Evolutionary conservation across 2,113 vertebrate species (phyloP), one percentile per base, ranked within the genome.

Genomic region (rabbit (Oryctolagus cuniculus)): DNA sequence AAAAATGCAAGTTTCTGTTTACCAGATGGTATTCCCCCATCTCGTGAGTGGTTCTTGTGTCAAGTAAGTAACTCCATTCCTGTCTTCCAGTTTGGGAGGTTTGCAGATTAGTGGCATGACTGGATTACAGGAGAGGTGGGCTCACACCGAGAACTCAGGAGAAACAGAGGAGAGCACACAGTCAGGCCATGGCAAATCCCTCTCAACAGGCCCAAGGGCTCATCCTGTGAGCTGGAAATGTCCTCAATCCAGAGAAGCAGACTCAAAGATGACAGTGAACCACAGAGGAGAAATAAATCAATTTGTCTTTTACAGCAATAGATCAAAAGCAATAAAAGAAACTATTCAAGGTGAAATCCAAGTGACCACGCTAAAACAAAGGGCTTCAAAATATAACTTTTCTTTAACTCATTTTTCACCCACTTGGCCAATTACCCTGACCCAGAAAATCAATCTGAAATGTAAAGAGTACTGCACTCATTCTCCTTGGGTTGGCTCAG

Each of bases 1-100:
- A 97, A 98, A 85, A 25, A 66, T 63, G 38, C 58, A 63, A 4
- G 67, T 63, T 67, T 31, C 10, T 44, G n/a, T 80, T 51, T 34
- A 6, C 19, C 31, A 63, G 49, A 11, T 21, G 11, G 4, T 81
- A 10, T 61, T 61, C 49, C 6, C 4, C 6, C 0, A 3, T 78
- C 3, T 64, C 51, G 67, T 55, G 58, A 44, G 49, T 53, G 22
- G 27, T 49, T 8, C 0, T 10, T 2, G 6, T 5, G 10, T 12
- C 75, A 38, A 53, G 21, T 34, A 58, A 51, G 34, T 22, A 53
- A 25, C 24, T 34, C 53, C 10, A 29, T 53, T 34, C 34, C 53
- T 17, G 0, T 15, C 34, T 58, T 93, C 1, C 49, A 5, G 12
- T 72, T 74, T 24, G 55, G 44, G 44, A 49, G 38, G 51, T 44